Percentiles rank a stretch among this genome's conserved stretches.
Evolutionary conservation across 2,797 vertebrate genomes (phyloP).

Genomic region (Lindbergichthys nudifrons): DNA sequence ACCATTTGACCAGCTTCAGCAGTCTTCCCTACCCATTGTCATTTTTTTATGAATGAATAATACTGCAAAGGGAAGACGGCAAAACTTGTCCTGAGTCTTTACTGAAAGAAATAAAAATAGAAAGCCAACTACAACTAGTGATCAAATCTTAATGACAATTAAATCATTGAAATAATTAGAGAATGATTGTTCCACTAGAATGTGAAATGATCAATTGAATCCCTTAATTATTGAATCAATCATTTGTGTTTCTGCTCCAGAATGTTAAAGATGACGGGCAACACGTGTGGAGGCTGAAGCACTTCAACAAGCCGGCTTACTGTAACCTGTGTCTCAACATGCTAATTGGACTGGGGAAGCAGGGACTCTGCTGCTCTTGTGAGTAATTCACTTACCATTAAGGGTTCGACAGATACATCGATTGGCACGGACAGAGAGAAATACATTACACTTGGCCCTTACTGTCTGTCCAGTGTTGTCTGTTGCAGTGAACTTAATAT

Average conservation of each 20-base stretch:
- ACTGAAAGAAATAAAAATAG: not conserved
- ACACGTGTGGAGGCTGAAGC: constrained; percentile 96
- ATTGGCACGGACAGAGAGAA: not conserved
- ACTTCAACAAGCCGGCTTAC: constrained; percentile 97
- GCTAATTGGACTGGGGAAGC: constrained; percentile 94
- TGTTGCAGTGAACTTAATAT: not conserved
- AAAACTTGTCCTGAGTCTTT: not conserved
- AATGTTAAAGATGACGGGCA: constrained; percentile 97
- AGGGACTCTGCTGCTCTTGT: constrained; percentile 97
- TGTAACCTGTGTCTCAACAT: constrained; percentile 97
- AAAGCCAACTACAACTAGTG: not conserved
- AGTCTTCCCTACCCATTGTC: accelerated
- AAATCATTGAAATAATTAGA: not conserved
- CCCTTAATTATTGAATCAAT: not conserved
- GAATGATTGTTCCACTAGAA: constrained; percentile 68
- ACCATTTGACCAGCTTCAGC: constrained; percentile 49
- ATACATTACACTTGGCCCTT: accelerated
- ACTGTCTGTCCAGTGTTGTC: not conserved
- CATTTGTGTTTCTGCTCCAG: constrained; percentile 71
- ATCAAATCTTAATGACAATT: not conserved
- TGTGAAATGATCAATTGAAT: constrained; percentile 66
- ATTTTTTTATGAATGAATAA: constrained; percentile 69
- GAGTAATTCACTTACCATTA: constrained; percentile 71
- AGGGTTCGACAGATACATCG: not conserved
- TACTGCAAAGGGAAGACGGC: not conserved